Evolutionary conservation across 2,113 vertebrate species (phyloP).

Genomic region (Pedionomus torquatus): DNA sequence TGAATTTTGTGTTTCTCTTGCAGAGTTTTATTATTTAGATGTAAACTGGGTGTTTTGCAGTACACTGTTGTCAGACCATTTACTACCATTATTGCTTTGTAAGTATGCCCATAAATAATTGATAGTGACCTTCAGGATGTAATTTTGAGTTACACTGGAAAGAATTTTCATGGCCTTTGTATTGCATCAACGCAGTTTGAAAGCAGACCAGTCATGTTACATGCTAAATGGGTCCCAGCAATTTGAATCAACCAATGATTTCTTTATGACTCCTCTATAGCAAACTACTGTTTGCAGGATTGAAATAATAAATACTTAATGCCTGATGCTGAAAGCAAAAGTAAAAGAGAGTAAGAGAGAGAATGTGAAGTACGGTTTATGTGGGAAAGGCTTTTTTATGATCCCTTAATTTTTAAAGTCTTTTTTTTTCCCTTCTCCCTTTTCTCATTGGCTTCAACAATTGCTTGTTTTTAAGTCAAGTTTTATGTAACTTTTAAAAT

Average conservation of each 20-base stretch:
- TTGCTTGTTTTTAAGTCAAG: neutral
- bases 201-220: neutral
- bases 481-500: neutral
- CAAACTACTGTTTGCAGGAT: neutral
- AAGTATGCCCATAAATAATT: constrained; percentile 74
- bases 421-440: neutral
- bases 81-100: constrained; percentile 95
- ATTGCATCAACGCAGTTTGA: neutral
- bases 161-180: neutral
- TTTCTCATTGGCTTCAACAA: neutral
- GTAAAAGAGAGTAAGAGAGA: too few relatives aligned
- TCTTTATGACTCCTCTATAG: neutral
- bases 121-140: neutral
- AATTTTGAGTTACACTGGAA: neutral
- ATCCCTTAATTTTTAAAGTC: neutral
- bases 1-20: constrained; percentile 40
- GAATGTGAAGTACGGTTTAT: neutral
- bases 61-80: constrained; percentile 96
- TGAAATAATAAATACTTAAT: constrained; percentile 9
- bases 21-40: constrained; percentile 93
- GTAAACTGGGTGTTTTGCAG: constrained; percentile 95
- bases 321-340: neutral
- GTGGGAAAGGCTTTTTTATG: neutral
- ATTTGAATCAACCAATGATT: neutral
- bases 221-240: neutral